Conservation (phyloP, 1,140 invertebrate genomes). For the Archivesica marissinica region DNA sequence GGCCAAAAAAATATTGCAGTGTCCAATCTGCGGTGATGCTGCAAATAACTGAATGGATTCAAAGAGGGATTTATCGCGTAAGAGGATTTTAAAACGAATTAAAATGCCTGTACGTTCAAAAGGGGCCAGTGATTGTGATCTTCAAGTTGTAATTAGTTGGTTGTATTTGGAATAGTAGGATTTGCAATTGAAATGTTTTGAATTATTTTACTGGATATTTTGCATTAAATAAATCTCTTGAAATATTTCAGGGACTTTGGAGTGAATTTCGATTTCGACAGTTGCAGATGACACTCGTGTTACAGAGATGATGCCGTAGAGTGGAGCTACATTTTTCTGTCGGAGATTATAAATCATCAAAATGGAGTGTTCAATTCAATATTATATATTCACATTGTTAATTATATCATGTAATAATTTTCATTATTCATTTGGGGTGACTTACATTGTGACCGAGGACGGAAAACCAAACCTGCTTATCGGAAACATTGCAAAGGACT, state of each 20-base stretch:
- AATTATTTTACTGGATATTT: not conserved
- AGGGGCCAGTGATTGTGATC: constrained; percentile 5
- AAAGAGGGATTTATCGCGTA: constrained; percentile 16
- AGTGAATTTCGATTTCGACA: not conserved
- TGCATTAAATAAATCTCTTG: constrained; percentile 14
- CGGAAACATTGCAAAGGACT: constrained; percentile 56
- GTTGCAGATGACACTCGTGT: constrained; percentile 1
- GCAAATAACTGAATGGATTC: constrained; percentile 6
- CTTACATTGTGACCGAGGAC: constrained; percentile 37
- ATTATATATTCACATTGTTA: constrained; percentile 3
- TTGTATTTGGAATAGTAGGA: not conserved
- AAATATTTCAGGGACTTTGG: constrained; percentile 12
- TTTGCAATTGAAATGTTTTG: constrained; percentile 8
- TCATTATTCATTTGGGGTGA: not conserved
- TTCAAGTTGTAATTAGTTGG: constrained; percentile 12
- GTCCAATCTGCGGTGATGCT: constrained; percentile 7
- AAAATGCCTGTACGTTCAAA: not conserved
- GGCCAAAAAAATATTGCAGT: not conserved
- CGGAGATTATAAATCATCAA: not conserved
- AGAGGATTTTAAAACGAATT: not conserved
- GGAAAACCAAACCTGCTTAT: constrained; percentile 32
- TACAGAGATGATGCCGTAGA: not conserved
- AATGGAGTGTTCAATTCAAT: constrained; percentile 31
- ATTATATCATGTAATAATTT: not conserved
- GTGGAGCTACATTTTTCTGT: not conserved